Base-by-base conservation (phyloP, 2,888 invertebrate genomes). In the Leucoptera coffeella region DNA sequence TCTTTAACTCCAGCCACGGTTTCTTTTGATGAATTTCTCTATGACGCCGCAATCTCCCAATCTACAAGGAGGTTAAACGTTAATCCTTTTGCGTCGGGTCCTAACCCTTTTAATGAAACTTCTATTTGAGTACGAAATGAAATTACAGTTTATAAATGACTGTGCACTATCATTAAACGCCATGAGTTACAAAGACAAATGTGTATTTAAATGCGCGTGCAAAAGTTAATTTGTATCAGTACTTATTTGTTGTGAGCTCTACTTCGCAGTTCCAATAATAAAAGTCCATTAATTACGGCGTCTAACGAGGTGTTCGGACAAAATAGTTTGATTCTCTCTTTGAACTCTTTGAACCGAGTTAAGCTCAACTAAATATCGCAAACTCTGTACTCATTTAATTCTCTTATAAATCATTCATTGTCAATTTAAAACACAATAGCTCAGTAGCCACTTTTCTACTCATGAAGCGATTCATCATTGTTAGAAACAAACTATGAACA, bases 21-120 rank as follows among this genome's bases (percentile, higher is more conserved):
- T n/a, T 47, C 49, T 40, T 47, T 50, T 47, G 50, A 56, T 42
- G 52, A 45, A 52, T 52, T 43, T 38, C 42, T 44, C 44, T 45
- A 40, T 41, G 45, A 36, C 36, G 35, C 36, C 36, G 44, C 47
- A 47, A 52, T 52, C 47, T 45, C 39, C 40, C 47, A 47, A 52
- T 48, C 48, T 49, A 38, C 36, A 41, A 43, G 38, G 33, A 36
- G 34, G n/a, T n/a, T n/a, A n/a, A n/a, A n/a, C n/a, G n/a, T n/a
- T n/a, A n/a, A n/a, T n/a, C n/a, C n/a, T n/a, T n/a, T n/a, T n/a
- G n/a, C n/a, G n/a, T n/a, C n/a, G n/a, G n/a, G n/a, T n/a, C n/a
- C 35, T 38, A 42, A 46, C 42, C 40, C 42, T 44, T 50, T 28
- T 28, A 23, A 20, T 14, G 17, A n/a, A 14, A 27, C 19, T 36